phyloP scores from a whole-genome alignment of 1,140 invertebrate genomes.

The Forficula auricularia region DNA sequence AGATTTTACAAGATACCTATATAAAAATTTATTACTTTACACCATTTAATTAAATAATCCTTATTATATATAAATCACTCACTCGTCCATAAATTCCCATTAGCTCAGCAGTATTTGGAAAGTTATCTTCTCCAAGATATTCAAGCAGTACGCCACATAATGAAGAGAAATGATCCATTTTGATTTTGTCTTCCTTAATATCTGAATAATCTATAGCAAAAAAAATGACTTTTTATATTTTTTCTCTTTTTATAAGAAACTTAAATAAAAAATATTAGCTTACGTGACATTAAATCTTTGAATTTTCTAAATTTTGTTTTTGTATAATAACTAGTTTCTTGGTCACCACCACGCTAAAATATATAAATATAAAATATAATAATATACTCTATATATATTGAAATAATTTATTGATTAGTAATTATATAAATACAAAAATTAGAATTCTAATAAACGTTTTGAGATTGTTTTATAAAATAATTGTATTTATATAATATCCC shows the following conservation, averaged over 20 bases:
- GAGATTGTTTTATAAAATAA: too few relatives aligned
- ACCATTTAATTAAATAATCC: too few relatives aligned
- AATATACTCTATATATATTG: constrained; percentile 2
- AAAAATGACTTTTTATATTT: constrained; percentile 2
- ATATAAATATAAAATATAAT: not conserved
- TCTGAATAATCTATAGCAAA: constrained; percentile 52
- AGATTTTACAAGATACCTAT: too few relatives aligned
- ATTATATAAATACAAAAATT: too few relatives aligned
- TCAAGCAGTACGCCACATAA: constrained; percentile 45
- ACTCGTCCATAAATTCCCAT: constrained; percentile 65
- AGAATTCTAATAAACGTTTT: too few relatives aligned
- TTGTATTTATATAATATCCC: too few relatives aligned
- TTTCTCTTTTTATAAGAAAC: not conserved
- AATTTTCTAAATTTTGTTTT: constrained; percentile 50
- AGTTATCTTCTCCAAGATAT: constrained; percentile 40
- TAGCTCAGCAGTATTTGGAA: constrained; percentile 61
- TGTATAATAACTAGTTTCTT: constrained; percentile 44
- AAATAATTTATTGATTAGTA: constrained; percentile 1
- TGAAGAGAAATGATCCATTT: constrained; percentile 57
- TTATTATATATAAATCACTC: constrained; percentile 29
- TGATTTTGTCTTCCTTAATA: constrained; percentile 46
- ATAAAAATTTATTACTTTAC: too few relatives aligned
- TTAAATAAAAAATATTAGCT: constrained; percentile 23
- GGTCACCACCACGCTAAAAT: constrained; percentile 37
- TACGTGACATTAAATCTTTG: constrained; percentile 72